Evolutionary conservation across 2,888 invertebrate species (phyloP), one percentile per base, ranked within the genome.

Genomic region (Lymantria monacha): DNA sequence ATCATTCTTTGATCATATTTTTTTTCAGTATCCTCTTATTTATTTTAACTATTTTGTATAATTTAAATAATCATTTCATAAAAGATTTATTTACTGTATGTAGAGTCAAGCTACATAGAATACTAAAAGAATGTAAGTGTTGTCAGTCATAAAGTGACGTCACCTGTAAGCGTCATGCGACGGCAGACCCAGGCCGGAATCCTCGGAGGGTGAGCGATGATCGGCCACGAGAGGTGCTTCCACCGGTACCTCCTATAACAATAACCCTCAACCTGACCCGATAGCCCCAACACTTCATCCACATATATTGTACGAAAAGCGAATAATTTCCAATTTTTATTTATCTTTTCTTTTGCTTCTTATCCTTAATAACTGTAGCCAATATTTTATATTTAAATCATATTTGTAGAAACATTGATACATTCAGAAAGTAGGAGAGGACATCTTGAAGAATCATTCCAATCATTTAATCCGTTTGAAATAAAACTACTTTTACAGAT

Each of bases 141-240:
- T 52, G 64, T 64, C 66, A 66, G 66, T 67, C 66, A 75, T 71
- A 72, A 70, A 66, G 68, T 72, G 70, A 70, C 69, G 77, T 86
- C 87, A 95, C 95, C 95, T 94, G 93, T 93, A 93, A 82, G 67
- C 67, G 89, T 95, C 95, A 77, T 94, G 93, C 85, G 94, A 93
- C 84, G 96, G 96, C 92, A 97, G 94, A 87, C 97, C 97, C 86
- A 98, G 95, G 83, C 97, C 97, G 89, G 97, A 97, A 94, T 97
- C 97, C 92, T 97, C 97, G 86, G 97, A 97, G 72, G 97, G 97
- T 79, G 97, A 96, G 83, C 95, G 94, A 91, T 94, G 94, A 83
- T 94, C 94, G 83, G 94, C 94, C 86, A 79, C 92, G 90, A 91
- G 93, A 82, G 90, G 88, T 83, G 81, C 92, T 84, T 85, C 89